Conservation (phyloP, 2,888 invertebrate species). For the Mythimna loreyi region DNA sequence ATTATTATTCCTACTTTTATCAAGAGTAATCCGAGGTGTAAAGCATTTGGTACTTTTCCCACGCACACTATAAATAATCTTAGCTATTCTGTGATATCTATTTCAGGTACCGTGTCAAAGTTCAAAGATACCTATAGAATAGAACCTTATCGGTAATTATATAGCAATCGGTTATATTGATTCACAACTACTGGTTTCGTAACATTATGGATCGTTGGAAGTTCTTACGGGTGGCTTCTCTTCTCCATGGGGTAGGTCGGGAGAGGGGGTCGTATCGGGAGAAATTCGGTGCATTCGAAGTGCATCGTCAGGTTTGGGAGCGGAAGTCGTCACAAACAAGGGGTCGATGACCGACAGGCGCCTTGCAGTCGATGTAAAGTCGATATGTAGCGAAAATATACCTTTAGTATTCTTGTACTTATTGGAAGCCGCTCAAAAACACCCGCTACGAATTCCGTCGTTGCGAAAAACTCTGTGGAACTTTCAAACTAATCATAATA, state of each 20-base stretch:
- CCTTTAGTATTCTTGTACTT: constrained; percentile 18
- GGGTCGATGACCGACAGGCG: constrained; percentile 82
- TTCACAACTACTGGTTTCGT: constrained; percentile 47
- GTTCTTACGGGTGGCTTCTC: constrained; percentile 49
- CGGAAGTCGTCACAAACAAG: constrained; percentile 86
- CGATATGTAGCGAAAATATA: constrained; percentile 57
- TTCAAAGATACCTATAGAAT: constrained; percentile 12
- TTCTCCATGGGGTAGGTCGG: constrained; percentile 76
- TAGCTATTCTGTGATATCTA: not conserved
- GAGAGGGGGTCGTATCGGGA: constrained; percentile 68
- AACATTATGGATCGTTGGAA: constrained; percentile 53
- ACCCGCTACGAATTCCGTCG: not conserved
- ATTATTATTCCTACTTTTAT: not conserved
- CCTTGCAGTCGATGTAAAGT: constrained; percentile 73
- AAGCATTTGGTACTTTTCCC: constrained; percentile 14
- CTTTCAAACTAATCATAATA: constrained; percentile 24
- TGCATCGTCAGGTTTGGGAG: constrained; percentile 80
- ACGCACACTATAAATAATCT: constrained; percentile 6
- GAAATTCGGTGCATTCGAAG: constrained; percentile 77
- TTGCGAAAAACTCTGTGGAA: constrained; percentile 15
- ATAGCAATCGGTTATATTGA: constrained; percentile 16
- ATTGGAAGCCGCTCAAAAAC: constrained; percentile 42
- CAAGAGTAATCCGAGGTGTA: not conserved
- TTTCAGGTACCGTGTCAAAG: constrained; percentile 26
- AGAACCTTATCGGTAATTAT: constrained; percentile 12